Percentiles rank a stretch among this genome's conserved stretches.
Conservation (phyloP, 2,797 vertebrate genomes). For the Hoplostethus mediterraneus region DNA sequence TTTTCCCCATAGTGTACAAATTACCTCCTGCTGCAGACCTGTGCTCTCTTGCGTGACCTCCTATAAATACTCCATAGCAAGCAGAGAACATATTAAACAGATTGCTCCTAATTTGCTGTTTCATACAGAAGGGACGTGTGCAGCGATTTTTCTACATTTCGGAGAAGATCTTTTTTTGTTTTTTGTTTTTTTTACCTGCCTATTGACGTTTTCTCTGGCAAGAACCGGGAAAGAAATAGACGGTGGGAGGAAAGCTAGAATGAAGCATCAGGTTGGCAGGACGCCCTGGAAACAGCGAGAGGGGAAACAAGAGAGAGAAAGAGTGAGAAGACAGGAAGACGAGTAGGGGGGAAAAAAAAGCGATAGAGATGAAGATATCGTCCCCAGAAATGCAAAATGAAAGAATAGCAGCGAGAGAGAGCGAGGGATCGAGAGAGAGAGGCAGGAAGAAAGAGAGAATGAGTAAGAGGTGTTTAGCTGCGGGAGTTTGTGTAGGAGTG, state of each 20-base stretch:
- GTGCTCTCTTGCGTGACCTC: not conserved
- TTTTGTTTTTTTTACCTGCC: conserved; percentile 10
- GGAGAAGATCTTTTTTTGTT: not conserved
- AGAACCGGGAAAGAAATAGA: not conserved
- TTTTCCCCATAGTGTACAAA: conserved; percentile 30
- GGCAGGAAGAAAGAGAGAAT: conserved; percentile 36
- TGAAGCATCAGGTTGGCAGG: conserved; percentile 53
- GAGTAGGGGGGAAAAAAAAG: conserved; percentile 49
- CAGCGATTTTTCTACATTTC: not conserved
- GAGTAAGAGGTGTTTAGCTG: conserved; percentile 70
- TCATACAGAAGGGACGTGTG: not conserved
- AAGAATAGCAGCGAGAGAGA: conserved; percentile 64
- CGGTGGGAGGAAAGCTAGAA: conserved; percentile 10
- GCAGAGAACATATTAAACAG: too few relatives aligned
- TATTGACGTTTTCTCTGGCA: conserved; percentile 18
- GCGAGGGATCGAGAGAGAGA: too few relatives aligned
- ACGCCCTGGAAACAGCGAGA: conserved; percentile 50
- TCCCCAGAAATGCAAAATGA: conserved; percentile 60
- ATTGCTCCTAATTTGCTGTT: not conserved
- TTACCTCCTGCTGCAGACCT: conserved; percentile 1
- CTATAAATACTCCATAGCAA: not conserved
- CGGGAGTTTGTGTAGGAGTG: conserved; percentile 74
- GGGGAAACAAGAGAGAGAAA: conserved; percentile 37
- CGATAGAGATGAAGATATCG: conserved; percentile 26
- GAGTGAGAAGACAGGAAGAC: conserved; percentile 46